Conservation (phyloP, 2,797 vertebrate species). For the Sciurus vulgaris region DNA sequence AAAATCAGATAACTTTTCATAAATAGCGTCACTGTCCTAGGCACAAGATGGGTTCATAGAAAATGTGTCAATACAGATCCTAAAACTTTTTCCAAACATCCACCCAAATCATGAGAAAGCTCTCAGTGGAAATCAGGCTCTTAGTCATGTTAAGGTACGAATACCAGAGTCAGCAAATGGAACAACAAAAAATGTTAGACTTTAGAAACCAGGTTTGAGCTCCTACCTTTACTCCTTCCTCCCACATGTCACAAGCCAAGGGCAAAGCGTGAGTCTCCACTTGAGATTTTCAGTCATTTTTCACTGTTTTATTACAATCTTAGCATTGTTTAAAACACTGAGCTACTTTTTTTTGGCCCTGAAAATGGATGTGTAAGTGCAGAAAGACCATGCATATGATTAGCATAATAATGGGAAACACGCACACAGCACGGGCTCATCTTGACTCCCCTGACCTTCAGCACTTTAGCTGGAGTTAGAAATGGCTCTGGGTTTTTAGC, state of each 20-base stretch:
- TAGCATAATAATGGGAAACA: constrained; percentile 84
- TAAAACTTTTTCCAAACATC: constrained; percentile 44
- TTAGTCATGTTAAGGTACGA: background rate
- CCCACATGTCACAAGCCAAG: constrained; percentile 64
- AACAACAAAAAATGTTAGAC: constrained; percentile 39
- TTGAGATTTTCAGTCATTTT: constrained; percentile 71
- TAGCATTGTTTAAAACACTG: constrained; percentile 80
- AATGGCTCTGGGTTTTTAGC: constrained; percentile 79
- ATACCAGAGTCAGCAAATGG: constrained; percentile 53
- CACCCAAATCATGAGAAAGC: background rate
- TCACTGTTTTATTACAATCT: constrained; percentile 77
- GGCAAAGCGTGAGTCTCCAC: constrained; percentile 60
- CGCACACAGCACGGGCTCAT: constrained; percentile 59
- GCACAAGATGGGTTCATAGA: background rate
- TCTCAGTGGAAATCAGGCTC: background rate
- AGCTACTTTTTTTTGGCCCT: constrained; percentile 55
- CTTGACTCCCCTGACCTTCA: constrained; percentile 86
- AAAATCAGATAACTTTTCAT: background rate
- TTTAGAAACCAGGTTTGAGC: background rate
- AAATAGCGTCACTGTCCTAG: background rate
- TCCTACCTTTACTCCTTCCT: constrained; percentile 59
- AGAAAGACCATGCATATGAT: constrained; percentile 82
- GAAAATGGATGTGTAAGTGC: constrained; percentile 83
- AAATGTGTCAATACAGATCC: background rate
- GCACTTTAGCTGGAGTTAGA: constrained; percentile 72